Conservation (phyloP, 2,888 invertebrate genomes). For the Pristionchus fissidentatus region DNA sequence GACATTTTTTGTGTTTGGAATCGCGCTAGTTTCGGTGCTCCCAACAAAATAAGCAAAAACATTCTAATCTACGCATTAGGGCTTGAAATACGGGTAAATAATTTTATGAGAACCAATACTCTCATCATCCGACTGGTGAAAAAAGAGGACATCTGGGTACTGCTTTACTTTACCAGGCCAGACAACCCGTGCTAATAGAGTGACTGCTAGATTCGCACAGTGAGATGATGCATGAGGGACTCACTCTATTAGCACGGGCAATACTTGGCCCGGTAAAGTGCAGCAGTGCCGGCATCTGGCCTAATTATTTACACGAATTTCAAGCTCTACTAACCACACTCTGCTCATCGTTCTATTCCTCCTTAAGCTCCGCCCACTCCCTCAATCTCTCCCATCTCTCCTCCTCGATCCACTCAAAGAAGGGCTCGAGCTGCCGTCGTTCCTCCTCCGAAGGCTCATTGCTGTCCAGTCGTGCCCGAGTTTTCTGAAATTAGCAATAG, state of each 20-base stretch:
- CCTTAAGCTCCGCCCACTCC: constrained; percentile 33
- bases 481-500: not conserved
- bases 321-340: too few species aligned
- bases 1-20: not conserved
- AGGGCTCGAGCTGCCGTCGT: not conserved
- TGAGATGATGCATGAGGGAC: too few species aligned
- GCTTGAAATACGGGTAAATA: not conserved
- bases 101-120: too few species aligned
- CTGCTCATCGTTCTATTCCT: not conserved
- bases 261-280: too few species aligned
- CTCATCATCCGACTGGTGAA: too few species aligned
- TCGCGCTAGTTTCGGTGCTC: not conserved
- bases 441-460: not conserved
- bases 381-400: not conserved
- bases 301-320: too few species aligned
- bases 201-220: too few species aligned
- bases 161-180: too few species aligned
- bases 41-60: not conserved
- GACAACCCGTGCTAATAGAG: too few species aligned
- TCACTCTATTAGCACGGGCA: too few species aligned
- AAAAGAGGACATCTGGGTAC: too few species aligned
- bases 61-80: not conserved
- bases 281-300: too few species aligned
- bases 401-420: constrained; percentile 17
- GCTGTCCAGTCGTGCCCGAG: not conserved